phyloP scores from a whole-genome alignment of 2,113 vertebrate species.

The Callorhinus ursinus region DNA sequence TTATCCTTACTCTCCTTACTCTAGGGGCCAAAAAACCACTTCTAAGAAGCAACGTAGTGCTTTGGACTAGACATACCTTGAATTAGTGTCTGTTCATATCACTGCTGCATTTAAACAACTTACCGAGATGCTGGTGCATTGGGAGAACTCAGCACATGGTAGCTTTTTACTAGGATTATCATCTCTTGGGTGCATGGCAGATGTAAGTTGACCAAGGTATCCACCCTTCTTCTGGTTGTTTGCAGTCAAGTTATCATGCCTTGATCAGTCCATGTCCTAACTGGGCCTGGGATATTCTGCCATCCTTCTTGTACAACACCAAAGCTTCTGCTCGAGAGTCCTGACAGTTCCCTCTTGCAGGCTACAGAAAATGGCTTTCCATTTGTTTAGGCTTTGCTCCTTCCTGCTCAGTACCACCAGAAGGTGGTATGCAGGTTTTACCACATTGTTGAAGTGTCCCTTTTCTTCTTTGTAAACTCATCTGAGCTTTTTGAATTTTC shows the following conservation, averaged over 20 bases:
- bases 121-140: neutral
- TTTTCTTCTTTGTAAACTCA: slow-evolving; percentile 50
- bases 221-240: neutral
- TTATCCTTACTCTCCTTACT: neutral
- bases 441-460: neutral
- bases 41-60: neutral
- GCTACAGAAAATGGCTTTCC: neutral
- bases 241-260: neutral
- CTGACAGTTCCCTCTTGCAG: neutral
- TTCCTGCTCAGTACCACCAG: neutral
- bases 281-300: neutral
- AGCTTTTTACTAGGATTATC: neutral
- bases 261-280: neutral
- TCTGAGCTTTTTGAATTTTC: neutral
- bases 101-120: slow-evolving; percentile 18
- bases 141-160: neutral
- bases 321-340: neutral
- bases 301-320: neutral
- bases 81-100: neutral
- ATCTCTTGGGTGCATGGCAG: slow-evolving; percentile 10
- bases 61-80: slow-evolving; percentile 18
- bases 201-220: neutral
- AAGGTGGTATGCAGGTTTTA: slow-evolving; percentile 6
- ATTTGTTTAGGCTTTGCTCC: neutral
- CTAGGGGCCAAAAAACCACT: neutral